phyloP scores from a whole-genome alignment of 2,797 vertebrate species.

The Taenioides sp. region DNA sequence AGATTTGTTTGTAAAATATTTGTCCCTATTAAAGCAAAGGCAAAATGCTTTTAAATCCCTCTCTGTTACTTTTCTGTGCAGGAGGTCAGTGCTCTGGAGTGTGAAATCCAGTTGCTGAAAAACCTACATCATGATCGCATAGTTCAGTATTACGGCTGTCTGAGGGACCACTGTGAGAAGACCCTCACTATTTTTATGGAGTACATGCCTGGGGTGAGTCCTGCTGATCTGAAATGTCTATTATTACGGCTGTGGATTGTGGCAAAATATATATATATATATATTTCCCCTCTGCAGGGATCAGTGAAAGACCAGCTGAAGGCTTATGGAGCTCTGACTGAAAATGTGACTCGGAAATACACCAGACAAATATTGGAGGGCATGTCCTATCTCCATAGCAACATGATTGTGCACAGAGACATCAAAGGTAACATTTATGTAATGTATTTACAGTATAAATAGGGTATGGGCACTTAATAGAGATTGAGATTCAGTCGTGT shows the following conservation, averaged over 20 bases:
- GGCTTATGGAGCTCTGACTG: constrained; percentile 94
- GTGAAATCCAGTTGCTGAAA: constrained; percentile 97
- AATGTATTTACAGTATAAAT: neutral
- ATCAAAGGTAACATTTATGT: constrained; percentile 85
- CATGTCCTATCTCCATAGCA: constrained; percentile 96
- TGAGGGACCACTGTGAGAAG: constrained; percentile 91
- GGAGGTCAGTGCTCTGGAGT: constrained; percentile 97
- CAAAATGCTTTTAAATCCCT: no score
- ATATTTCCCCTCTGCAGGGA: constrained; percentile 75
- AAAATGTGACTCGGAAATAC: constrained; percentile 96
- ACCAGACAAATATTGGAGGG: constrained; percentile 96
- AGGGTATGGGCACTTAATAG: no score
- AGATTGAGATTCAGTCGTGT: no score
- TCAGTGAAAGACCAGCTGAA: constrained; percentile 98
- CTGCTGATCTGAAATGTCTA: neutral
- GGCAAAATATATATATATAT: neutral
- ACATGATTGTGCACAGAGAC: constrained; percentile 99
- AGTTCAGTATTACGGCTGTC: constrained; percentile 94
- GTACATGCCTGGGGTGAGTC: constrained; percentile 94
- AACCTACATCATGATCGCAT: constrained; percentile 96
- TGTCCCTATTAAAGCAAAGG: no score
- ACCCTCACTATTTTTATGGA: constrained; percentile 99
- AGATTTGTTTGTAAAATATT: no score
- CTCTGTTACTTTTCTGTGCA: constrained; percentile 46
- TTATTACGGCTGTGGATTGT: neutral